A percentile compares a stretch with the other conserved stretches of the same genome.
phyloP scores from a whole-genome alignment of 2,797 vertebrate genomes.

The Onychomys leucogaster region DNA sequence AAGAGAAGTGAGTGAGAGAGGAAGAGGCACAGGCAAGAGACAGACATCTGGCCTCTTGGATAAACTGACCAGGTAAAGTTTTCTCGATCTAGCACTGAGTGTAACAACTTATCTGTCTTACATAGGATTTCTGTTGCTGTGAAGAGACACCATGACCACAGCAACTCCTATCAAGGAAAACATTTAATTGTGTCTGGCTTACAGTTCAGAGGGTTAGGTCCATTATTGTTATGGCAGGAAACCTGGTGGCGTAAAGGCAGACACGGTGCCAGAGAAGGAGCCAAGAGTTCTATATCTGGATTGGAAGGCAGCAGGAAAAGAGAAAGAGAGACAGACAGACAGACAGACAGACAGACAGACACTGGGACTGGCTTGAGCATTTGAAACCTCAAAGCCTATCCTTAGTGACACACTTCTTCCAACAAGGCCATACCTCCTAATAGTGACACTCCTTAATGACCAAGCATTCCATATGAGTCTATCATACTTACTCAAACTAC shows the following conservation, averaged over 20 bases:
- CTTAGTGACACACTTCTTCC: too few relatives aligned
- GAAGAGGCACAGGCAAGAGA: not conserved
- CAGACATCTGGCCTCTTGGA: not conserved
- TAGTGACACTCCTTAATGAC: not conserved
- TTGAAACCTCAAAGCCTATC: not conserved
- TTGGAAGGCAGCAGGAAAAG: not conserved
- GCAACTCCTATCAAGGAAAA: not conserved
- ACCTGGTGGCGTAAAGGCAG: too few relatives aligned
- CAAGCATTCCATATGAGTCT: not conserved
- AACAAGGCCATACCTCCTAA: not conserved
- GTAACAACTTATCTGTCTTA: not conserved
- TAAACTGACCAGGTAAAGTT: not conserved
- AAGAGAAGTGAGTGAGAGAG: not conserved
- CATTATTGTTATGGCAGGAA: not conserved
- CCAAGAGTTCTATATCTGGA: not conserved
- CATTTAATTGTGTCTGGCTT: not conserved
- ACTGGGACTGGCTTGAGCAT: not conserved
- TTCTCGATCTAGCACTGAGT: not conserved
- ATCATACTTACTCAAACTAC: not conserved
- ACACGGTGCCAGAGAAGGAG: not conserved
- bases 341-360: not conserved
- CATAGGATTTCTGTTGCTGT: not conserved
- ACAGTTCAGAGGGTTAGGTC: not conserved
- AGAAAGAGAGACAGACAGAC: not conserved
- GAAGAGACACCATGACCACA: not conserved